Base-by-base conservation (phyloP, 2,797 vertebrate genomes). In the Champsocephalus esox region DNA sequence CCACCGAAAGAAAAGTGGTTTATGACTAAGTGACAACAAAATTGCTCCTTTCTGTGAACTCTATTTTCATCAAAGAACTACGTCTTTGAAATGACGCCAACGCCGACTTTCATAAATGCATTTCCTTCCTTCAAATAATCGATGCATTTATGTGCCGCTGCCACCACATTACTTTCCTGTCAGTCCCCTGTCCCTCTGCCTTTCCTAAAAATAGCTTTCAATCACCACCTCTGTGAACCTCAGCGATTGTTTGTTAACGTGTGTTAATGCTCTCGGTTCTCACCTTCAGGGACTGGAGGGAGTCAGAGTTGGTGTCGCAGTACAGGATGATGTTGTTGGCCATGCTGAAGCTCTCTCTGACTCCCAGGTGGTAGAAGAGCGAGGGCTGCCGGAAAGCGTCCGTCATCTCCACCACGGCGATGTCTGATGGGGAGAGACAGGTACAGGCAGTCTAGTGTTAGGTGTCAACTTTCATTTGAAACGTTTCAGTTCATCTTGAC, bases 241-340 rank as follows among this genome's bases (percentile, higher is more conserved):
- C 38, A 3, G 58, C 48, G 74, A 54, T 12, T 44, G 79, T 21
- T 28, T 28, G 28, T 28, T 5, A 28, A 28, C 49, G 63, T 32
- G 1, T 7, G 48, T 14, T 34, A 2, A 10, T 2, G 21, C 0
- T 0, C 46, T 7, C 3, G 2, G 51, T 82, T 72, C 34, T 93
- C 34, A 55, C 98, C 97, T 99, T 98, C 79, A 99, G 93, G 0
- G 98, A 98, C 91, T 99, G 98, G 73, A 98, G 95, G 11, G 98
- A 97, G 77, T 99, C 96, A 0, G 94, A 93, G 34, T 99, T 97
- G 24, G 96, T 97, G 82, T 99, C 98, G 70, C 98, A 98, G 94
- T 98, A 99, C 70, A 99, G 96, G 89, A 99, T 97, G 88, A 99
- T 98, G 93, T 99, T 99, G 95, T 99, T 99, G 84, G 97, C 98